Evolutionary conservation across 2,113 vertebrate species (phyloP).

Genomic region (Chaetodon trifascialis): DNA sequence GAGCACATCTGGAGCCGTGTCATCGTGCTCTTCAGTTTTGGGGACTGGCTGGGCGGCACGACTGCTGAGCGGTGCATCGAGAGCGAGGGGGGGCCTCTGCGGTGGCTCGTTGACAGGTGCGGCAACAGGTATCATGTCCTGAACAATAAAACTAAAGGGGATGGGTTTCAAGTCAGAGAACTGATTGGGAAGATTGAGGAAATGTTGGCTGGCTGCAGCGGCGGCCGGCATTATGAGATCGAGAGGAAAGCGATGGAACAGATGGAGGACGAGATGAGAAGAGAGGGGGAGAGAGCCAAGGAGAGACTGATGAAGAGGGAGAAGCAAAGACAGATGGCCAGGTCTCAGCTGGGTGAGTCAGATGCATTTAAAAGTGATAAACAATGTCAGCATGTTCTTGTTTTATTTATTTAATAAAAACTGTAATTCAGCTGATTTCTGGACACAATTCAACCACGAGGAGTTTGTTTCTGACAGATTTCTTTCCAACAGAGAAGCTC

Average conservation of each 20-base stretch:
- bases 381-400: neutral
- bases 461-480: conserved; percentile 11
- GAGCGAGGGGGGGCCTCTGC: conserved; percentile 74
- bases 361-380: neutral
- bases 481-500: conserved; percentile 61
- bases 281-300: conserved; percentile 52
- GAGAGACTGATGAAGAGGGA: conserved; percentile 51
- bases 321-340: conserved; percentile 53
- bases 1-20: conserved; percentile 65
- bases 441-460: neutral
- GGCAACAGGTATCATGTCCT: conserved; percentile 75
- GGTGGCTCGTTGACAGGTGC: conserved; percentile 69
- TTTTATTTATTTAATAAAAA: neutral
- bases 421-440: neutral
- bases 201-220: conserved; percentile 33
- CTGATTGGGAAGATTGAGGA: conserved; percentile 80
- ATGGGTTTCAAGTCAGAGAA: conserved; percentile 74
- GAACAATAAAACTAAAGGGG: conserved; percentile 71
- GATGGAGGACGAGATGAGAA: conserved; percentile 52
- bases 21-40: conserved; percentile 75
- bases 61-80: conserved; percentile 74
- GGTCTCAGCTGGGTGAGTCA: conserved; percentile 70
- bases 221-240: conserved; percentile 33
- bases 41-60: conserved; percentile 76
- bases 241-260: conserved; percentile 45